A percentile compares a stretch with the other conserved stretches of the same genome.
Conservation (phyloP, 2,113 vertebrate genomes). For the Stictonetta naevosa region DNA sequence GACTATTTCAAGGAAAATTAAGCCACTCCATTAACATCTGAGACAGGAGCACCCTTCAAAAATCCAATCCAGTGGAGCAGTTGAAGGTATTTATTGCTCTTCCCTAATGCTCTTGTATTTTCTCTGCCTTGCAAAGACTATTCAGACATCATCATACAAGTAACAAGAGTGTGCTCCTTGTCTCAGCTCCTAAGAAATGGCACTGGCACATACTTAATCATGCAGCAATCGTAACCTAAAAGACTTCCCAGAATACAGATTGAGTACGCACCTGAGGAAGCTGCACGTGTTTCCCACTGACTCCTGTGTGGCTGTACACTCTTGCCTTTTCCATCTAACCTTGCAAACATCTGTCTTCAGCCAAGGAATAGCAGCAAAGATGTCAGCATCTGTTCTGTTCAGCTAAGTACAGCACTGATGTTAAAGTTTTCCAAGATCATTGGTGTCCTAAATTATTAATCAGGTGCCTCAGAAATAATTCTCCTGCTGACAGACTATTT, state of each 20-base stretch:
- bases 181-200: not conserved
- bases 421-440: slow-evolving; percentile 27
- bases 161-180: not conserved
- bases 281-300: not conserved
- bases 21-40: slow-evolving; percentile 41
- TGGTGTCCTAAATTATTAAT: slow-evolving; percentile 58
- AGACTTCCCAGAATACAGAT: not conserved
- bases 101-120: not conserved
- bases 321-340: slow-evolving; percentile 19
- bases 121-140: not conserved
- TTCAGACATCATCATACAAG: not conserved
- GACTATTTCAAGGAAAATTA: slow-evolving; percentile 59
- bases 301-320: not conserved
- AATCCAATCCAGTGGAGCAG: slow-evolving; percentile 2
- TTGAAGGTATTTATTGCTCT: slow-evolving; percentile 43
- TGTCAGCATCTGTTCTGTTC: slow-evolving; percentile 44
- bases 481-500: slow-evolving; percentile 10
- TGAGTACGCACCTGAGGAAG: not conserved
- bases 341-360: slow-evolving; percentile 53
- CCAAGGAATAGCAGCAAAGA: slow-evolving; percentile 43
- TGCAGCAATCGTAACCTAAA: not conserved
- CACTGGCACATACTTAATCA: not conserved
- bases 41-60: slow-evolving; percentile 42
- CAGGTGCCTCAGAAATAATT: slow-evolving; percentile 37
- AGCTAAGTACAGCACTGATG: slow-evolving; percentile 13